Evolutionary conservation across 2,113 vertebrate genomes (phyloP).

Genomic region (Lepisosteus oculatus): DNA sequence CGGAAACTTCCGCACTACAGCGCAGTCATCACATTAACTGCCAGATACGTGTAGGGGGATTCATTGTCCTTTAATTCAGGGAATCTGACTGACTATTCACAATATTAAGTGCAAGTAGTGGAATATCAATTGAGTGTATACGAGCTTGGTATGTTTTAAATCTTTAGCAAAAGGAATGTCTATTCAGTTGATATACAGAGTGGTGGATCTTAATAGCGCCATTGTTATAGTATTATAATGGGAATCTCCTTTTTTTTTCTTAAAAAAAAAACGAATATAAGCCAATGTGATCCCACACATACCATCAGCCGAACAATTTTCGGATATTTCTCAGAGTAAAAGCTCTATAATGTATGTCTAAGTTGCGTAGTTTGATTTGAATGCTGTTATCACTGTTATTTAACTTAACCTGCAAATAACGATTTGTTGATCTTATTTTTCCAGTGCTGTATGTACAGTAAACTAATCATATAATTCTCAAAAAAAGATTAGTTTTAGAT

Average conservation of each 20-base stretch:
- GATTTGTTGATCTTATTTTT: too few relatives aligned
- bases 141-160: slow-evolving; percentile 60
- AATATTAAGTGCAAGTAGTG: slow-evolving; percentile 70
- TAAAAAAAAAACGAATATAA: slow-evolving; percentile 49
- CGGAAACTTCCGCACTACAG: slow-evolving; percentile 83
- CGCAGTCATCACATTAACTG: slow-evolving; percentile 84
- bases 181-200: slow-evolving; percentile 59
- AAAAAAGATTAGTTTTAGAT: too few relatives aligned
- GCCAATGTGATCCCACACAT: slow-evolving; percentile 66
- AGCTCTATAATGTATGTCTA: too few relatives aligned
- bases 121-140: slow-evolving; percentile 69
- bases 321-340: too few relatives aligned
- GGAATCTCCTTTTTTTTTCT: slow-evolving; percentile 50
- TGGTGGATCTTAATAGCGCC: slow-evolving; percentile 54
- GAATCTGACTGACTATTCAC: slow-evolving; percentile 69
- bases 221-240: slow-evolving; percentile 54
- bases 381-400: slow-evolving; percentile 54
- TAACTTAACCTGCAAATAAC: slow-evolving; percentile 50
- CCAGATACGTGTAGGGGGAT: slow-evolving; percentile 84
- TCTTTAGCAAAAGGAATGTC: slow-evolving; percentile 40
- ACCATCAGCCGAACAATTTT: slow-evolving; percentile 33
- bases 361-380: slow-evolving; percentile 24
- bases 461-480: too few relatives aligned
- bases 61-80: slow-evolving; percentile 75
- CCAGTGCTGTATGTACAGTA: too few relatives aligned